Evolutionary conservation across 2,888 invertebrate species (phyloP).

Genomic region (Diadegma fenestrale): DNA sequence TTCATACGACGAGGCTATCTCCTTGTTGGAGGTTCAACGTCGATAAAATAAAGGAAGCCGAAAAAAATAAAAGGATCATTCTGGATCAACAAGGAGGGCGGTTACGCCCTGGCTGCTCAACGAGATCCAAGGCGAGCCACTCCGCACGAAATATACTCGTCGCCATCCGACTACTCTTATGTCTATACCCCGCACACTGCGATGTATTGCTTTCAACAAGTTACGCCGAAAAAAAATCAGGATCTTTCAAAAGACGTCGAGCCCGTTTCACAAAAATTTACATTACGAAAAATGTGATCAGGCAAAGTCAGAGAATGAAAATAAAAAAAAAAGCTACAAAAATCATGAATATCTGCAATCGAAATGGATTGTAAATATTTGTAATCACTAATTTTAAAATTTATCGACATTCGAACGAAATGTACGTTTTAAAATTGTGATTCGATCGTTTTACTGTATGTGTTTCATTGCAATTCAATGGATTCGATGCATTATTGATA

Average conservation of each 20-base stretch:
- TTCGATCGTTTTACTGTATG: too few relatives aligned
- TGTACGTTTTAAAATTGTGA: too few relatives aligned
- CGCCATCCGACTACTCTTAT: conserved; percentile 34
- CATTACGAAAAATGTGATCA: not conserved
- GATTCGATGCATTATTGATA: too few relatives aligned
- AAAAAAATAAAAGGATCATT: conserved; percentile 44
- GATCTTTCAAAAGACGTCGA: not conserved
- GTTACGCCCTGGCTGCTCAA: conserved; percentile 38
- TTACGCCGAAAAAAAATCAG: conserved; percentile 26
- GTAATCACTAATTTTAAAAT: too few relatives aligned
- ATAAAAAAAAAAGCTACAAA: too few relatives aligned
- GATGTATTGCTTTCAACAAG: conserved; percentile 37
- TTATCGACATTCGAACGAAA: too few relatives aligned
- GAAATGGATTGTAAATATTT: too few relatives aligned
- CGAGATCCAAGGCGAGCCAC: conserved; percentile 62
- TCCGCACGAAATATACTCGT: conserved; percentile 33
- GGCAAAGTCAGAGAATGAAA: not conserved
- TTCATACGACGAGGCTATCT: conserved; percentile 34
- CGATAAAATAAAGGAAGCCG: conserved; percentile 27
- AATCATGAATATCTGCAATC: too few relatives aligned
- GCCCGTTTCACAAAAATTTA: not conserved
- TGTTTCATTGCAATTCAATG: too few relatives aligned
- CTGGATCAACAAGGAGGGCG: conserved; percentile 60
- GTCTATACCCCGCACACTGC: not conserved
- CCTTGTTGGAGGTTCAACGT: conserved; percentile 40